Evolutionary conservation across 2,888 invertebrate genomes (phyloP).

Genomic region (Sphaerophoria rueppellii): DNA sequence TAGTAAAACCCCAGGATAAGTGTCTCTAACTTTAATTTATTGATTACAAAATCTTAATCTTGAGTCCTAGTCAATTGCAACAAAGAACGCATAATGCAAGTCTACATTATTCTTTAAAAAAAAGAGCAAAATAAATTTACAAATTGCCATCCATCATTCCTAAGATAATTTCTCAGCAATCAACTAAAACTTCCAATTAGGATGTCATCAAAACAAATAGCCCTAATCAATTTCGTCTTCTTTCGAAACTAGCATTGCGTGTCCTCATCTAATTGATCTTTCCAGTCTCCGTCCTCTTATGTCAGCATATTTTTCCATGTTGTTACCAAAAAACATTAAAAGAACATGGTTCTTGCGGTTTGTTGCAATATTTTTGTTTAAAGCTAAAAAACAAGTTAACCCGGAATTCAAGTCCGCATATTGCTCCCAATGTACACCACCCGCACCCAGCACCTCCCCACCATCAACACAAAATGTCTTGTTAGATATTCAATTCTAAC

Average conservation of each 20-base stretch:
- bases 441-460: neutral
- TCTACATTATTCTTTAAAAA: no score
- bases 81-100: no score
- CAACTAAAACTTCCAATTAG: slow-evolving; percentile 7
- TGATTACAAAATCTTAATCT: no score
- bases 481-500: slow-evolving; percentile 29
- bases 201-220: slow-evolving; percentile 14
- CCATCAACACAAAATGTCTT: slow-evolving; percentile 46
- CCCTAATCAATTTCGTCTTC: neutral
- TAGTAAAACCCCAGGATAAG: no score
- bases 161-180: neutral
- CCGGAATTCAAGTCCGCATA: slow-evolving; percentile 46
- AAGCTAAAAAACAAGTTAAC: slow-evolving; percentile 15
- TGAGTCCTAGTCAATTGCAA: no score
- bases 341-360: neutral
- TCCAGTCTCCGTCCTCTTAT: neutral
- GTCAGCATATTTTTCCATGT: neutral
- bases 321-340: slow-evolving; percentile 19
- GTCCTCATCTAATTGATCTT: slow-evolving; percentile 44
- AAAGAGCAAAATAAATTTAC: no score
- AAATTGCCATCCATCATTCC: neutral
- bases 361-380: no score
- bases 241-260: neutral
- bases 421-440: slow-evolving; percentile 5
- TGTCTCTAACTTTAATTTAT: no score